These are phyloP conservation scores for Drosophila baimaii DNA, from an alignment of 1,140 invertebrate species.

Conservation along the genomic window DNA sequence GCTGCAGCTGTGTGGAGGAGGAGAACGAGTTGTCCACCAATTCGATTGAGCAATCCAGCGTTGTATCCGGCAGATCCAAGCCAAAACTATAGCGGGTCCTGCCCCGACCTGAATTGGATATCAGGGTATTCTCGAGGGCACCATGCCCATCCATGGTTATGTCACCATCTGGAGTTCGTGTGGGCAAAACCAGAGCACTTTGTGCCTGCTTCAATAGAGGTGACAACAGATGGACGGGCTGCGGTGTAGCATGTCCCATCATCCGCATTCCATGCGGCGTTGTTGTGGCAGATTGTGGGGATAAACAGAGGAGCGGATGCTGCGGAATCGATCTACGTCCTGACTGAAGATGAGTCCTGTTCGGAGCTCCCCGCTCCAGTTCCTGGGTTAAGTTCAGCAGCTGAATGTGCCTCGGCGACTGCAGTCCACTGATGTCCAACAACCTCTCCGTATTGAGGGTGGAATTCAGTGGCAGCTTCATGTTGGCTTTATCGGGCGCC, in stretches of 20 bases:
- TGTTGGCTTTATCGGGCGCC: constrained; percentile 67
- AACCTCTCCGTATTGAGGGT: constrained; percentile 75
- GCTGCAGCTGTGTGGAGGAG: constrained; percentile 59
- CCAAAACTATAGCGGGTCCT: constrained; percentile 78
- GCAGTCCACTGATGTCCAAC: constrained; percentile 57
- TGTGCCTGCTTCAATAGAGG: constrained; percentile 70
- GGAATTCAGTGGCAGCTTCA: constrained; percentile 79
- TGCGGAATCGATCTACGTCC: constrained; percentile 60
- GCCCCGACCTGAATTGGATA: constrained; percentile 16
- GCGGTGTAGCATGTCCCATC: constrained; percentile 56
- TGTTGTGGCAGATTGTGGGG: constrained; percentile 59
- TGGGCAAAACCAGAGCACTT: constrained; percentile 77
- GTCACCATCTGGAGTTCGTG: constrained; percentile 67
- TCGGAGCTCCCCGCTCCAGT: constrained; percentile 46
- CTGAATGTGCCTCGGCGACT: constrained; percentile 67
- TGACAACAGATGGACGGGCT: constrained; percentile 66
- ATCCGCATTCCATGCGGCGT: constrained; percentile 49
- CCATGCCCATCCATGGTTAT: constrained; percentile 25
- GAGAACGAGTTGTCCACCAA: constrained; percentile 77
- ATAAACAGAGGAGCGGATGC: constrained; percentile 64
- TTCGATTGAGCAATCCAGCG: constrained; percentile 80
- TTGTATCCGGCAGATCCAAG: constrained; percentile 72
- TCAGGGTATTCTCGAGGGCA: constrained; percentile 35
- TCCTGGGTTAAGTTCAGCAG: constrained; percentile 69
- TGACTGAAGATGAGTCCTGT: not conserved